Percentiles rank a stretch among this genome's conserved stretches.
phyloP scores from a whole-genome alignment of 2,888 invertebrate species.

The Scaptomyza tumidula region DNA sequence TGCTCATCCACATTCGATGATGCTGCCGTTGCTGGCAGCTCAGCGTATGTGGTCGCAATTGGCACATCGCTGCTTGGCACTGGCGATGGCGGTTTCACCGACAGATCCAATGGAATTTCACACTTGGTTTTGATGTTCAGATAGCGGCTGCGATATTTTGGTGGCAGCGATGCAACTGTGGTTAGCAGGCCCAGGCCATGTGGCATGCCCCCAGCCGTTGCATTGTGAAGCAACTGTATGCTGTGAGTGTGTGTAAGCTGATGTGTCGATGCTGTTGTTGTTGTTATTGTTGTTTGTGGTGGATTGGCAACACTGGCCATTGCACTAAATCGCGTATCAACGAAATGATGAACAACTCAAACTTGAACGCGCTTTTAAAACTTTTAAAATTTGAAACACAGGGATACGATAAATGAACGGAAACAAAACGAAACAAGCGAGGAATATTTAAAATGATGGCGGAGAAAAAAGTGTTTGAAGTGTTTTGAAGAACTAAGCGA shows the following conservation, averaged over 20 bases:
- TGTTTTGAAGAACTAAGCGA: conserved; percentile 52
- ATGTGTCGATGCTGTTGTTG: conserved; percentile 29
- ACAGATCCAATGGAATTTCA: conserved; percentile 89
- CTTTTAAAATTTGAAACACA: conserved; percentile 29
- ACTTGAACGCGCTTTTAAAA: conserved; percentile 65
- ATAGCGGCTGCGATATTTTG: conserved; percentile 84
- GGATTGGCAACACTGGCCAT: conserved; percentile 63
- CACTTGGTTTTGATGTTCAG: conserved; percentile 82
- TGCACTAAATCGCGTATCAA: conserved; percentile 52
- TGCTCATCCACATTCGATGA: conserved; percentile 17
- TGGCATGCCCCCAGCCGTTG: conserved; percentile 70
- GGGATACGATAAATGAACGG: conserved; percentile 39
- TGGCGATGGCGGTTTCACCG: conserved; percentile 86
- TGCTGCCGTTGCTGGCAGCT: conserved; percentile 51
- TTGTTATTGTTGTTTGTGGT: conserved; percentile 36
- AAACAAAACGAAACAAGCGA: conserved; percentile 12
- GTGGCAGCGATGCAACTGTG: conserved; percentile 84
- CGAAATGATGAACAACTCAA: conserved; percentile 60
- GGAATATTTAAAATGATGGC: conserved; percentile 3
- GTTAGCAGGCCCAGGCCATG: conserved; percentile 83
- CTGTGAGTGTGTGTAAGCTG: conserved; percentile 65
- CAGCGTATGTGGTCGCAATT: conserved; percentile 75
- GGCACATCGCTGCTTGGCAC: conserved; percentile 71
- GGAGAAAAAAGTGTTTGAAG: conserved; percentile 54
- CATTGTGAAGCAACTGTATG: conserved; percentile 76